These are phyloP conservation scores for Brachirus orientalis DNA, from an alignment of 2,113 vertebrate species.

Conservation along the genomic window DNA sequence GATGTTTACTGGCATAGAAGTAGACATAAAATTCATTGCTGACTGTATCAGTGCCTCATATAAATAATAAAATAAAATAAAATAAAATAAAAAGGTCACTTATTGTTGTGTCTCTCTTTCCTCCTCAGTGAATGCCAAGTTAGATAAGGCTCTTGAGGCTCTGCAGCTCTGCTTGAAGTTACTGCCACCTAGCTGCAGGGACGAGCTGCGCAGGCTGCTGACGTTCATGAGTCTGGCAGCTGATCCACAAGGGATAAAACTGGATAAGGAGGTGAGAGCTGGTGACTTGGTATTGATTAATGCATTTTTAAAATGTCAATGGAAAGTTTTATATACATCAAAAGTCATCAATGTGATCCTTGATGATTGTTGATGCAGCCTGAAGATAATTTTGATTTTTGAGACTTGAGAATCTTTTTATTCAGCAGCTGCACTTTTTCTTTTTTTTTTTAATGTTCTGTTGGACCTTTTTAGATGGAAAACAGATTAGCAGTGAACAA, in stretches of 20 bases:
- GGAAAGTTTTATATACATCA: neutral
- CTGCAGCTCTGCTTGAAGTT: slow-evolving; percentile 94
- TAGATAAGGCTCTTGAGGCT: slow-evolving; percentile 87
- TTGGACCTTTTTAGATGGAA: slow-evolving; percentile 81
- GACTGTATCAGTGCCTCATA: too few species aligned
- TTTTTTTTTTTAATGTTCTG: too few species aligned
- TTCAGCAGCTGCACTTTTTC: too few species aligned
- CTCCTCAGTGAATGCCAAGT: slow-evolving; percentile 87
- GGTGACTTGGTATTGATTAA: neutral
- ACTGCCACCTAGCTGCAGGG: slow-evolving; percentile 83
- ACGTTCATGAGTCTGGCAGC: slow-evolving; percentile 92
- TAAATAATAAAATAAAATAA: too few species aligned
- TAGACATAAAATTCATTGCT: too few species aligned
- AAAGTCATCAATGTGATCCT: too few species aligned
- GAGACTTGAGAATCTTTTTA: too few species aligned
- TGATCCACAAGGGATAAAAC: slow-evolving; percentile 82
- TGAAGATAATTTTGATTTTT: too few species aligned
- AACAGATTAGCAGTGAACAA: slow-evolving; percentile 92
- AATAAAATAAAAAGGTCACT: too few species aligned
- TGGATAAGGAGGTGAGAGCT: slow-evolving; percentile 88
- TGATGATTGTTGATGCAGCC: too few species aligned
- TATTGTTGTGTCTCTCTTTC: neutral
- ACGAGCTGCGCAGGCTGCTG: slow-evolving; percentile 90
- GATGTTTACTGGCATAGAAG: too few species aligned
- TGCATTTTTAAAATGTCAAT: neutral